Evolutionary conservation across 2,888 invertebrate genomes (phyloP), one percentile per base, ranked within the genome.

Genomic region (Amblyjoppa proteus): DNA sequence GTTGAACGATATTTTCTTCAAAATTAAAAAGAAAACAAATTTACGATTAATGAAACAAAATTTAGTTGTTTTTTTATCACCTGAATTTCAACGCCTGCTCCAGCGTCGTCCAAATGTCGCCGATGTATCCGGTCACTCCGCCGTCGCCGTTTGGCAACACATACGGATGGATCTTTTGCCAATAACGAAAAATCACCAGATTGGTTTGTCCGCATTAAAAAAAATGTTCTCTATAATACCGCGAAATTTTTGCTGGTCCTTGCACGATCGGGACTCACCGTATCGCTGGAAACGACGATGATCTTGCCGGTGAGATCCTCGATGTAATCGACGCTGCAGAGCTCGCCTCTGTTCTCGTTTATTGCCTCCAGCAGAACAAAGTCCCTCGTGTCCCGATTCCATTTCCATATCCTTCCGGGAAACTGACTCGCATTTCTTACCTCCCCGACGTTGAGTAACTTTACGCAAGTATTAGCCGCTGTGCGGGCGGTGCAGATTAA

Each of bases 41-140:
- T 38, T 28, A 70, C 16, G 0, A 1, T 49, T 49, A 16, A 49
- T 4, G 3, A 16, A 49, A 49, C 4, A 16, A 16, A 49, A 45
- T 45, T 49, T 1, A 2, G 16, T 11, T 16, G 7, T 25, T 31
- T 79, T 31, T 56, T 4, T 34, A 20, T 89, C 89, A 94, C 94
- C 90, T 93, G 88, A 95, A 94, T 84, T 93, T 91, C 3, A 94
- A 85, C 28, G 89, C 84, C 13, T 93, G 89, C 81, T 94, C 91
- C 7, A 94, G 88, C 70, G 91, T 93, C 13, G 89, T 91, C 95
- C 95, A 95, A 38, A 92, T 90, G 70, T 94, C 94, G 1, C 94
- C 94, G 25, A 94, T 89, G 87, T 92, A 94, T 70, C 94, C 94
- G 20, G 92, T 92, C 11, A 94, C 85, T 49, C 74, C 83, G 2